Evolutionary conservation across 2,888 invertebrate species (phyloP).

Genomic region (Eilema griseolum): DNA sequence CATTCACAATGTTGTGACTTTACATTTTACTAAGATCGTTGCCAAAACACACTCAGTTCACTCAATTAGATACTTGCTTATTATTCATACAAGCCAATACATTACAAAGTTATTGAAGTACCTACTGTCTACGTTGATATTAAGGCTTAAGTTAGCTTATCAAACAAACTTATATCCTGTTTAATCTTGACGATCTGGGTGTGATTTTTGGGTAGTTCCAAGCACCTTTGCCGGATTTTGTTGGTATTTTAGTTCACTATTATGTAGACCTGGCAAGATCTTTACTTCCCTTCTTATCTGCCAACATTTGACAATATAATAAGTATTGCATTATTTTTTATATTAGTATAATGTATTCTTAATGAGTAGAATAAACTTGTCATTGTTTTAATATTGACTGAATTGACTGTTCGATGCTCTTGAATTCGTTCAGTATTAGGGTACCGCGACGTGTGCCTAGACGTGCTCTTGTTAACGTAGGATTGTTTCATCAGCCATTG

Average conservation of each 20-base stretch:
- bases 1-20: slow-evolving; percentile 19
- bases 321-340: no score
- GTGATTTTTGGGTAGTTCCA: not conserved
- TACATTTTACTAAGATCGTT: not conserved
- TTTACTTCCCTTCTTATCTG: not conserved
- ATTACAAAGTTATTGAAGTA: not conserved
- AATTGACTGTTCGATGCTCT: no score
- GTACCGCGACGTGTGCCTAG: no score
- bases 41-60: slow-evolving; percentile 12
- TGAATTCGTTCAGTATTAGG: no score
- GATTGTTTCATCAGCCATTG: no score
- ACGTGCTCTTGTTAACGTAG: no score
- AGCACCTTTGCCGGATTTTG: not conserved
- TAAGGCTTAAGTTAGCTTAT: not conserved
- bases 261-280: not conserved
- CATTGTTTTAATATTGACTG: not conserved
- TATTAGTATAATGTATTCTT: no score
- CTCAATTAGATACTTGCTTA: not conserved
- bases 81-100: not conserved
- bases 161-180: not conserved
- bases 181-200: not conserved
- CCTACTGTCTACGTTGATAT: not conserved
- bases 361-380: not conserved
- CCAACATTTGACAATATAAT: not conserved
- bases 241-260: not conserved